Evolutionary conservation across 2,113 vertebrate genomes (phyloP).

Genomic region (Malurus melanocephalus): DNA sequence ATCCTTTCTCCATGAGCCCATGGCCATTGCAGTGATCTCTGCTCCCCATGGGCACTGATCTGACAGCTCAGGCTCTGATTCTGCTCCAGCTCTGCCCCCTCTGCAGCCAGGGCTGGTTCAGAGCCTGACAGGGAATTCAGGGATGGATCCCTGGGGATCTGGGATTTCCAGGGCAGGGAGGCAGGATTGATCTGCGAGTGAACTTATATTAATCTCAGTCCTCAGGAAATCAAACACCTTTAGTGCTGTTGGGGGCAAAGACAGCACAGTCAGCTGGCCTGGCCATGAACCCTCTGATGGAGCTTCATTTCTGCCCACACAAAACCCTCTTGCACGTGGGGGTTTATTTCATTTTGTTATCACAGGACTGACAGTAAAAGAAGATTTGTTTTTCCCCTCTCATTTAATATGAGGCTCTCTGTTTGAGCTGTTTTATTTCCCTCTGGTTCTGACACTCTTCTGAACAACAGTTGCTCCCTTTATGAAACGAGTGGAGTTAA

Average conservation of each 20-base stretch:
- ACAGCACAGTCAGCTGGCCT: background rate
- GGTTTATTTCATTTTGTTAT: constrained; percentile 1
- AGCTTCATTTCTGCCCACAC: background rate
- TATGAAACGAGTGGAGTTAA: constrained; percentile 50
- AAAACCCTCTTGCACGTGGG: background rate
- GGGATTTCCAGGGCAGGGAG: background rate
- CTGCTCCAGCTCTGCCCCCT: background rate
- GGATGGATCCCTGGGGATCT: background rate
- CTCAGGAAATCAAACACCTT: background rate
- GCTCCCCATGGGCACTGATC: background rate
- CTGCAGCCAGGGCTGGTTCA: background rate
- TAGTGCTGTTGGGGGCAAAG: background rate
- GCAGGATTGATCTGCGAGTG: background rate
- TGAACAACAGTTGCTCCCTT: constrained; percentile 60
- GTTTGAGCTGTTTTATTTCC: constrained; percentile 57
- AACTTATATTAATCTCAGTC: background rate
- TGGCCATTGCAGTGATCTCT: background rate
- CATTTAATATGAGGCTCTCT: constrained; percentile 36
- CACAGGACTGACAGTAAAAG: background rate
- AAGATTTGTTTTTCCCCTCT: background rate
- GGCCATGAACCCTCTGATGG: constrained; percentile 1
- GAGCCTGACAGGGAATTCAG: background rate
- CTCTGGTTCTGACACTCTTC: constrained; percentile 36
- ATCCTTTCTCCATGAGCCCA: background rate
- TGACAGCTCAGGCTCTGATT: background rate